Conservation (phyloP, 2,888 invertebrate species). For the Papilio protenor region DNA sequence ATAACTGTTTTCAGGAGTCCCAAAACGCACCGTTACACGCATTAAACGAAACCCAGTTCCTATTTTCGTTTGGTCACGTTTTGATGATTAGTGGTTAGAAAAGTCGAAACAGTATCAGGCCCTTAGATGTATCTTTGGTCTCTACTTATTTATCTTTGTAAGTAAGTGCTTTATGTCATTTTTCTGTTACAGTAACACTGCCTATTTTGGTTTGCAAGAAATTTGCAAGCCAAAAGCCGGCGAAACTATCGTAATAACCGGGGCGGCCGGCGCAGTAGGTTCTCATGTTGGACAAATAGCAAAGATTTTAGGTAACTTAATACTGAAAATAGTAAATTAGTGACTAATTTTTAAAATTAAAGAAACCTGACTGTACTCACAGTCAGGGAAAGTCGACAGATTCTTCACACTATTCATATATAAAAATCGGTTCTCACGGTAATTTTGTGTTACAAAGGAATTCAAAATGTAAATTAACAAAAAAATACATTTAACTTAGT, state of each 20-base stretch:
- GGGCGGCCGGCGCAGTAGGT: conserved; percentile 92
- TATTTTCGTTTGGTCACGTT: neutral
- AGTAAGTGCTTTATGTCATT: neutral
- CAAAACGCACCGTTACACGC: neutral
- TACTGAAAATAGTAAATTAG: neutral
- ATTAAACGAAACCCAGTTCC: neutral
- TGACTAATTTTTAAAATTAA: too few relatives aligned
- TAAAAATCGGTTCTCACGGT: neutral
- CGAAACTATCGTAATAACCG: conserved; percentile 89
- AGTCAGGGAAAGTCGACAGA: too few relatives aligned
- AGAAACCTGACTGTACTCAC: too few relatives aligned
- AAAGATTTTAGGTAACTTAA: conserved; percentile 84
- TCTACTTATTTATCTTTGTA: conserved; percentile 7
- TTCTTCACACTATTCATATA: too few relatives aligned
- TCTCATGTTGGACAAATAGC: conserved; percentile 91
- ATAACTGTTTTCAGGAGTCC: neutral
- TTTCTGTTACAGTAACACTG: conserved; percentile 84
- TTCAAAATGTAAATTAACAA: conserved; percentile 5
- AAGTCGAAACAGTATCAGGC: neutral
- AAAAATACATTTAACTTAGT: too few relatives aligned
- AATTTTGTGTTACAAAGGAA: neutral
- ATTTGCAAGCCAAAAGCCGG: conserved; percentile 88
- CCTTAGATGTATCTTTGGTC: neutral
- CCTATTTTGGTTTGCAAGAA: conserved; percentile 89
- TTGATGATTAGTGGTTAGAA: neutral